These are phyloP conservation scores for Frankliniella fusca DNA, from an alignment of 2,888 invertebrate genomes.

Conservation along the genomic window DNA sequence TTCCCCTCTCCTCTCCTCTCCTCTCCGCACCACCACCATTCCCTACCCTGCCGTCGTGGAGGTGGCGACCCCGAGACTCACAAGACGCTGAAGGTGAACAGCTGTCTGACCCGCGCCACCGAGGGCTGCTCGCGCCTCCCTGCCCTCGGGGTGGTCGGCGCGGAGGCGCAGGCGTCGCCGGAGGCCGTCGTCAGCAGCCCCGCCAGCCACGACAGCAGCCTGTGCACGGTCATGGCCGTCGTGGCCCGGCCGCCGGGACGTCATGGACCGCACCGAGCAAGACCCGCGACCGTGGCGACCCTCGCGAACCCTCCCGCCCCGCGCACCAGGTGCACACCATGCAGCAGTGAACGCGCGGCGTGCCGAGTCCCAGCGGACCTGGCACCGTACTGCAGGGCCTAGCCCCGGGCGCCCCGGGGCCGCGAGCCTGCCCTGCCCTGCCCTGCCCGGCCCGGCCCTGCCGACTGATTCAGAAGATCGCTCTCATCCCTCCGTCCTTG, in stretches of 20 bases:
- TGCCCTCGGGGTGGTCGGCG: neutral
- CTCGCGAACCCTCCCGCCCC: neutral
- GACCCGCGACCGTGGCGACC: neutral
- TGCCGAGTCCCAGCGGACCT: neutral
- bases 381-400: neutral
- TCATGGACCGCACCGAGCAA: neutral
- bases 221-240: neutral
- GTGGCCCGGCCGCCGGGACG: neutral
- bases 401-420: too few relatives aligned
- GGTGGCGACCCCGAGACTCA: neutral
- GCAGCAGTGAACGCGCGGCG: neutral
- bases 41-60: too few relatives aligned
- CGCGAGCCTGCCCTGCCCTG: too few relatives aligned
- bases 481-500: too few relatives aligned
- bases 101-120: neutral
- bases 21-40: too few relatives aligned
- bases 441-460: too few relatives aligned
- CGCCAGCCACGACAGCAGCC: constrained; percentile 9
- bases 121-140: neutral
- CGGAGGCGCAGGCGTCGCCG: neutral
- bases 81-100: constrained; percentile 6
- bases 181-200: neutral
- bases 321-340: neutral
- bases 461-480: too few relatives aligned
- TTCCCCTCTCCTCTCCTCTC: too few relatives aligned